Evolutionary conservation across 2,797 vertebrate species (phyloP).

Genomic region (Sphenopsis melanotis): DNA sequence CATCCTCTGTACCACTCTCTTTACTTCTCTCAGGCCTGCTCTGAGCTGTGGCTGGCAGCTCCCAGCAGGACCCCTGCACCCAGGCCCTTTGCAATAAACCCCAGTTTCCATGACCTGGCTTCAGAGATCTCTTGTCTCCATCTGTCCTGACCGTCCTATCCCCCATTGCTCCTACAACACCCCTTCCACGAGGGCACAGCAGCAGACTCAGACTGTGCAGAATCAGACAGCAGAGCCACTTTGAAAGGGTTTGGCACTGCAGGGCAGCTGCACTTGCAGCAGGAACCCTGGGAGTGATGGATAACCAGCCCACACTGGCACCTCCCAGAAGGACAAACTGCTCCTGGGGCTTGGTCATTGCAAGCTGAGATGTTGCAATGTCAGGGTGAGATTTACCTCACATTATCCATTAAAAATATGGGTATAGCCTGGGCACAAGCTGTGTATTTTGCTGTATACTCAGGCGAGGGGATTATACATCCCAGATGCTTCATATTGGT

Average conservation of each 20-base stretch:
- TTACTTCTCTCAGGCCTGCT: too few species aligned
- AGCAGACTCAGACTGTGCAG: background rate
- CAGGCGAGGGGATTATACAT: background rate
- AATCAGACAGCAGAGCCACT: accelerated
- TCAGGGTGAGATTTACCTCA: background rate
- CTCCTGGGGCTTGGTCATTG: background rate
- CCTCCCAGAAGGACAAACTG: background rate
- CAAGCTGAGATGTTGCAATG: background rate
- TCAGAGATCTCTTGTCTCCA: too few species aligned
- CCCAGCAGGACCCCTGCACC: too few species aligned
- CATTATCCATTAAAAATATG: background rate
- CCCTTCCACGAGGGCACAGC: accelerated
- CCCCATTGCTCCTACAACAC: too few species aligned
- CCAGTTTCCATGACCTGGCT: too few species aligned
- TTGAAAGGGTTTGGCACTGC: background rate
- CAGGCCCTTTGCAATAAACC: too few species aligned
- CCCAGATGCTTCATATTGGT: background rate
- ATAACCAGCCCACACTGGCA: accelerated
- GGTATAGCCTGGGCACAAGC: background rate
- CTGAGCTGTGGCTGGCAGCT: too few species aligned
- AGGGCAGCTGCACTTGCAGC: background rate
- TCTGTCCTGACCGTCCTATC: too few species aligned
- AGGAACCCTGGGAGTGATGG: background rate
- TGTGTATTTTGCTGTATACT: background rate
- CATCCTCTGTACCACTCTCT: too few species aligned